Conservation (phyloP, 2,888 invertebrate species). For the Polymixis flavicincta region DNA sequence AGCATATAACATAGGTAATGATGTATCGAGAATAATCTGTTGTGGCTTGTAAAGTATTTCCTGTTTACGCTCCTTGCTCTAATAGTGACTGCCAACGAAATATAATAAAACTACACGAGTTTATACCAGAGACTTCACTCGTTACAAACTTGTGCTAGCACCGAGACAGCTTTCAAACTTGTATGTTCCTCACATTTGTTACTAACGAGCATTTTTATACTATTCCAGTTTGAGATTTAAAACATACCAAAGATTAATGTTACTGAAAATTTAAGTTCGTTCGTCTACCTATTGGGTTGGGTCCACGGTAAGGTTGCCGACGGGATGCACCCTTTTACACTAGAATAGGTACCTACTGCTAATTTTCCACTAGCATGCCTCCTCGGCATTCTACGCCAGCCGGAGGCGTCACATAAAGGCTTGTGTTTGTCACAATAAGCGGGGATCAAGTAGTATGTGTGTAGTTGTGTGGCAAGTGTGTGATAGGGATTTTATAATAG, state of each 20-base stretch:
- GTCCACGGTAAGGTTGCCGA: constrained; percentile 10
- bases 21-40: constrained; percentile 40
- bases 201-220: constrained; percentile 29
- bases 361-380: constrained; percentile 59
- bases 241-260: constrained; percentile 1
- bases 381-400: constrained; percentile 45
- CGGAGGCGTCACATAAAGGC: constrained; percentile 44
- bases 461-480: constrained; percentile 39
- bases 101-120: constrained; percentile 11
- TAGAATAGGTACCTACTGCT: constrained; percentile 51
- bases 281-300: constrained; percentile 23
- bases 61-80: constrained; percentile 2
- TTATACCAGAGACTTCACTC: constrained; percentile 8
- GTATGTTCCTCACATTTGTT: constrained; percentile 11
- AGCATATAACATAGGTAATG: constrained; percentile 9
- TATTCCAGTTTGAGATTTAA: constrained; percentile 17
- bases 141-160: constrained; percentile 35
- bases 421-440: constrained; percentile 40
- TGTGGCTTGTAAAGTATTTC: constrained; percentile 37
- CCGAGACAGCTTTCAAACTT: constrained; percentile 35
- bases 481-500: constrained; percentile 71
- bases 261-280: constrained; percentile 24
- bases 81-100: constrained; percentile 3
- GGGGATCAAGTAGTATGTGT: constrained; percentile 29
- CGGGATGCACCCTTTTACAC: constrained; percentile 55